A percentile compares a stretch with the other conserved stretches of the same genome.
phyloP scores from a whole-genome alignment of 2,888 invertebrate genomes.

The Formica aserva region DNA sequence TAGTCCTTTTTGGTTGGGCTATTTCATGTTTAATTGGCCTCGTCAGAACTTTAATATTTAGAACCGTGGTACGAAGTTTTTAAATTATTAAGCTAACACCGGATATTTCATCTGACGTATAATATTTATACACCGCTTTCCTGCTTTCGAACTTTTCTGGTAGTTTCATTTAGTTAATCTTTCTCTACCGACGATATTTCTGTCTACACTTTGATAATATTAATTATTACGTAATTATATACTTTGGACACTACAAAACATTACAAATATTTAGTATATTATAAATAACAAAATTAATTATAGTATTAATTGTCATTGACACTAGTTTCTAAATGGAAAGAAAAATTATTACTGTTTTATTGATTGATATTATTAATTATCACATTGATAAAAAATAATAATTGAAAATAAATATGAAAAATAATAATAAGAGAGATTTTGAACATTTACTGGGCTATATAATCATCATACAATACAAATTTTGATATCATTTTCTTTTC shows the following conservation, averaged over 20 bases:
- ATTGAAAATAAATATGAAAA: background rate
- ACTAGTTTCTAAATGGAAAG: conserved; percentile 16
- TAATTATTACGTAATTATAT: conserved; percentile 46
- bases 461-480: background rate
- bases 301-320: conserved; percentile 41
- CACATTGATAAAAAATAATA: conserved; percentile 17
- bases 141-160: conserved; percentile 45
- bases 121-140: conserved; percentile 44
- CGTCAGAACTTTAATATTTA: conserved; percentile 42
- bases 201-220: conserved; percentile 38
- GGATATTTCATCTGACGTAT: conserved; percentile 21
- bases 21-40: conserved; percentile 37
- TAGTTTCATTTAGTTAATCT: conserved; percentile 42
- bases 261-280: conserved; percentile 35
- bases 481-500: background rate
- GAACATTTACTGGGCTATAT: background rate
- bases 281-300: conserved; percentile 47
- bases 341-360: conserved; percentile 27
- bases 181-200: conserved; percentile 20
- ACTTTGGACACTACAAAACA: background rate
- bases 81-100: conserved; percentile 48
- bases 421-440: background rate
- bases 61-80: conserved; percentile 41
- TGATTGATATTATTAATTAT: conserved; percentile 25
- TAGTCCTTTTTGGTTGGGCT: background rate